A percentile compares a stretch with the other conserved stretches of the same genome.
These are phyloP conservation scores for Alexandromys fortis DNA, from an alignment of 2,113 vertebrate genomes.

Conservation along the genomic window DNA sequence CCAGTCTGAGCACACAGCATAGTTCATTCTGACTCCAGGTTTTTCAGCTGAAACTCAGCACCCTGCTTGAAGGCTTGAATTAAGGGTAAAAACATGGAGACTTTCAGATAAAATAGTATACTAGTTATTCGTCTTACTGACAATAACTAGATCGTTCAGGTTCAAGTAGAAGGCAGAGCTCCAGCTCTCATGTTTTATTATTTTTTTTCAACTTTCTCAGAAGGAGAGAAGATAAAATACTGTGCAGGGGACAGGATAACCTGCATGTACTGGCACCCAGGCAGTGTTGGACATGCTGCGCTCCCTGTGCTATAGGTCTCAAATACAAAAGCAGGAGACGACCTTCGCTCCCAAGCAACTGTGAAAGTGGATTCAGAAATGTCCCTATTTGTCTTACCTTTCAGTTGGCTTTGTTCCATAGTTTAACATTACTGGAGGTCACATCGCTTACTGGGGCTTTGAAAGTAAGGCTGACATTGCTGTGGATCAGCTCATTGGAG, in stretches of 20 bases:
- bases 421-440: conserved; percentile 31
- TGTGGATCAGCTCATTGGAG: conserved; percentile 22
- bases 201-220: conserved; percentile 27
- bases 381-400: not conserved
- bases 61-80: conserved; percentile 25
- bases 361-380: conserved; percentile 39
- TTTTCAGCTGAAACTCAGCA: conserved; percentile 46
- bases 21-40: conserved; percentile 10
- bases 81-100: conserved; percentile 35
- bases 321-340: not conserved
- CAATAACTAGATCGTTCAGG: conserved; percentile 21
- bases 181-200: not conserved
- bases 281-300: not conserved
- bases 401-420: conserved; percentile 48
- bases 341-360: conserved; percentile 59
- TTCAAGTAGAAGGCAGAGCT: not conserved
- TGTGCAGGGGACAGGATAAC: not conserved
- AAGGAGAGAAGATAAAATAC: not conserved
- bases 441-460: conserved; percentile 12
- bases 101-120: conserved; percentile 27
- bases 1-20: conserved; percentile 40
- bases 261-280: not conserved
- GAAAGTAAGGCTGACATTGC: conserved; percentile 13
- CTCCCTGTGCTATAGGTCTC: conserved; percentile 15
- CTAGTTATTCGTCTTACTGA: conserved; percentile 64